Evolutionary conservation across 2,888 invertebrate genomes (phyloP).

Genomic region (Nephrotoma flavescens): DNA sequence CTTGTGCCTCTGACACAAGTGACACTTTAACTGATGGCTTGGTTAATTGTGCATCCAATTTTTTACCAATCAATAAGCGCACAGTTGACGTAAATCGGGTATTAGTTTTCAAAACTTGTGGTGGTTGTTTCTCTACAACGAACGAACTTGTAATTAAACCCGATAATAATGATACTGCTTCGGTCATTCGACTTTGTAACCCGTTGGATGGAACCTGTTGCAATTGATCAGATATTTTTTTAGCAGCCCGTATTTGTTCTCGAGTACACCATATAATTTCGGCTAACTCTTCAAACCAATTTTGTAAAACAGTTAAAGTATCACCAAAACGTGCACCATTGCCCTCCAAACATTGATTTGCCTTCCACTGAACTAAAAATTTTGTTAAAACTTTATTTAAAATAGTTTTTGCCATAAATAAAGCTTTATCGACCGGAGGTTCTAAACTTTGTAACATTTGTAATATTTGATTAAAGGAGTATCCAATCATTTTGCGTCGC

Average conservation of each 20-base stretch:
- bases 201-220: slow-evolving; percentile 43
- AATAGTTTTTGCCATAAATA: slow-evolving; percentile 35
- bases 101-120: slow-evolving; percentile 96
- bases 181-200: slow-evolving; percentile 42
- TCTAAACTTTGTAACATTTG: slow-evolving; percentile 7
- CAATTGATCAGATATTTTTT: slow-evolving; percentile 34
- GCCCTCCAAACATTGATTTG: slow-evolving; percentile 83
- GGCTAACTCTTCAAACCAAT: slow-evolving; percentile 46
- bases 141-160: slow-evolving; percentile 82
- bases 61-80: slow-evolving; percentile 79
- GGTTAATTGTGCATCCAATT: slow-evolving; percentile 85
- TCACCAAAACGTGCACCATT: slow-evolving; percentile 79
- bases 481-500: not conserved
- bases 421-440: slow-evolving; percentile 17
- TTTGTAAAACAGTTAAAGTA: slow-evolving; percentile 79
- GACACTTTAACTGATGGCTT: slow-evolving; percentile 68
- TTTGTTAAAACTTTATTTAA: slow-evolving; percentile 75
- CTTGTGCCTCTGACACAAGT: slow-evolving; percentile 44
- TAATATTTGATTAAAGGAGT: slow-evolving; percentile 5
- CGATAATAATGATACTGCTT: slow-evolving; percentile 57
- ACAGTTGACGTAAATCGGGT: slow-evolving; percentile 91
- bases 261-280: slow-evolving; percentile 23
- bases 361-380: slow-evolving; percentile 85
- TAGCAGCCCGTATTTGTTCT: slow-evolving; percentile 16
- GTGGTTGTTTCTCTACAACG: slow-evolving; percentile 94